Conservation (phyloP, 2,888 invertebrate genomes). For the Eubasilissa splendida region DNA sequence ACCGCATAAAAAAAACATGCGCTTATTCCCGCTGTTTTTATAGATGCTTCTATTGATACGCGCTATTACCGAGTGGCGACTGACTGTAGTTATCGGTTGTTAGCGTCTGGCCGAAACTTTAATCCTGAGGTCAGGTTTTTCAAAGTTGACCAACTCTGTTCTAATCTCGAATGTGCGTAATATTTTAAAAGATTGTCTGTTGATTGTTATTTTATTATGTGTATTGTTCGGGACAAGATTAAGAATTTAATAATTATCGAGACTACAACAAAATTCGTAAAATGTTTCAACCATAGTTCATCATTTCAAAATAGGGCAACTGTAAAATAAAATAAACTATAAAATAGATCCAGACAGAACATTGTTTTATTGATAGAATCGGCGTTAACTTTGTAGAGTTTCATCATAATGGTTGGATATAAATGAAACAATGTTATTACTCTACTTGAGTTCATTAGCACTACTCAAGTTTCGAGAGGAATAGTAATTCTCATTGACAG, state of each 20-base stretch:
- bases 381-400: too few species aligned
- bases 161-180: neutral
- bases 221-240: neutral
- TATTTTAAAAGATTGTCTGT: neutral
- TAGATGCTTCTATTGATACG: neutral
- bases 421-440: too few species aligned
- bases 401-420: too few species aligned
- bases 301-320: neutral
- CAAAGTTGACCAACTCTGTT: neutral
- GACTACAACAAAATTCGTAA: neutral
- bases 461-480: too few species aligned
- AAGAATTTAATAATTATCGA: neutral
- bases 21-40: neutral
- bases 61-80: conserved; percentile 3
- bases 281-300: neutral
- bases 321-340: too few species aligned
- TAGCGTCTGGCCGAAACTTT: conserved; percentile 17
- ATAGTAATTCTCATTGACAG: too few species aligned
- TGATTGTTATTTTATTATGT: neutral
- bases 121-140: neutral
- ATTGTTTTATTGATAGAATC: too few species aligned
- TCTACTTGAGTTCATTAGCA: too few species aligned
- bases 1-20: neutral
- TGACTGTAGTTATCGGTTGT: neutral
- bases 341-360: too few species aligned